Percentiles rank a stretch among this genome's conserved stretches.
phyloP scores from a whole-genome alignment of 2,113 vertebrate species.

The Mesoclemmys tuberculata region DNA sequence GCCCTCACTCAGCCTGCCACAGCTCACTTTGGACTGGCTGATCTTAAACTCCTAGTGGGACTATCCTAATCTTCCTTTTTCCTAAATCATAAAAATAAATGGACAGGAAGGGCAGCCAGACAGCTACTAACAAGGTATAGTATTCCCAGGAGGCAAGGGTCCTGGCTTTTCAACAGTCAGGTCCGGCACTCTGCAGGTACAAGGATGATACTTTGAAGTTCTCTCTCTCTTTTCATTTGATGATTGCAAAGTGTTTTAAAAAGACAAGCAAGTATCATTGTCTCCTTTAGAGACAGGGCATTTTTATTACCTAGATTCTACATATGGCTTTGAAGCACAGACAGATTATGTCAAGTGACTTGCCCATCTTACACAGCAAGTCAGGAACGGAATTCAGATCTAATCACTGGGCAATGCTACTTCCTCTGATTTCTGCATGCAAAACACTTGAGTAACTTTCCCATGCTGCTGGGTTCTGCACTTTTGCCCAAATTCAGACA shows the following conservation, averaged over 20 bases:
- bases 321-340: neutral
- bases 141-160: neutral
- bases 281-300: neutral
- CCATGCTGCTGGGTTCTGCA: neutral
- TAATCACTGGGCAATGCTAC: neutral
- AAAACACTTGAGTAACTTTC: neutral
- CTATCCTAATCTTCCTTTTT: neutral
- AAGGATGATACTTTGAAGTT: neutral
- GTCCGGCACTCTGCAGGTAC: neutral
- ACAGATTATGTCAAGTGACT: neutral
- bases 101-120: accelerated
- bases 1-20: neutral
- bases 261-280: neutral
- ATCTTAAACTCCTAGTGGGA: accelerated
- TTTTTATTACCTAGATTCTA: neutral
- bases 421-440: neutral
- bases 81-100: neutral
- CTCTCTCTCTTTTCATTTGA: neutral
- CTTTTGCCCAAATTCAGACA: neutral
- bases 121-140: neutral
- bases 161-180: neutral
- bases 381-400: neutral
- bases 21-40: neutral
- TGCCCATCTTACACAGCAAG: neutral
- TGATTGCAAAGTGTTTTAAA: neutral